Evolutionary conservation across 53 echinoderm and acorn worm species (phyloP).

Genomic region (Stichopus horrens): DNA sequence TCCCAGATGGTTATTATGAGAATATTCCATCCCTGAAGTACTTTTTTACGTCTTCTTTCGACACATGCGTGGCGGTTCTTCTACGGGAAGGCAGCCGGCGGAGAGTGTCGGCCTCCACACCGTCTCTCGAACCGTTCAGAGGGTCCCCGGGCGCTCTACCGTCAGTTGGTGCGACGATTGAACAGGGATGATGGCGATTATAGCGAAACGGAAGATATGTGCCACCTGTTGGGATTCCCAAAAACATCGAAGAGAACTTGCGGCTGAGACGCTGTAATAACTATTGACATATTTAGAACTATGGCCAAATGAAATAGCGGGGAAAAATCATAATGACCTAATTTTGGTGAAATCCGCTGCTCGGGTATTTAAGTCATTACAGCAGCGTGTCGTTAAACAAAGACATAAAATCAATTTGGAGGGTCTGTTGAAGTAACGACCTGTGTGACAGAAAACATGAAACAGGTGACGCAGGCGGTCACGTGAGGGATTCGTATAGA

Average conservation of each 20-base stretch:
- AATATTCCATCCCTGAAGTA: not conserved
- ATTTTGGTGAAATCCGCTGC: slow-evolving; percentile 31
- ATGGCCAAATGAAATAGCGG: not conserved
- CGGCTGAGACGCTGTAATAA: slow-evolving; percentile 27
- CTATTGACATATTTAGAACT: slow-evolving; percentile 39
- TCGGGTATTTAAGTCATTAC: slow-evolving; percentile 39
- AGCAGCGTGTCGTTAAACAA: slow-evolving; percentile 39
- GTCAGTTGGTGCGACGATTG: slow-evolving; percentile 39
- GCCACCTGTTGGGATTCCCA: slow-evolving; percentile 26
- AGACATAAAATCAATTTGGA: slow-evolving; percentile 45
- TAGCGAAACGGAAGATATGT: slow-evolving; percentile 8
- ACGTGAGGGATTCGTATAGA: not conserved
- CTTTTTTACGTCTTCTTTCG: slow-evolving; percentile 12
- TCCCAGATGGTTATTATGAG: slow-evolving; percentile 1
- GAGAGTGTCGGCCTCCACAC: slow-evolving; percentile 6
- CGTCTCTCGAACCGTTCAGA: slow-evolving; percentile 28
- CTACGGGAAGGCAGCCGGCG: slow-evolving; percentile 28
- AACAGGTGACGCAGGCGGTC: slow-evolving; percentile 27
- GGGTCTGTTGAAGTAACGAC: slow-evolving; percentile 43
- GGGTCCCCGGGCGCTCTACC: not conserved
- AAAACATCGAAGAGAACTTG: slow-evolving; percentile 4
- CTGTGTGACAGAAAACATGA: slow-evolving; percentile 41
- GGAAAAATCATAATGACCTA: slow-evolving; percentile 33
- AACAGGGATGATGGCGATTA: slow-evolving; percentile 24
- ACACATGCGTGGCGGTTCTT: slow-evolving; percentile 16